Conservation (phyloP, 2,797 vertebrate species). For the Intellagama lesueurii region DNA sequence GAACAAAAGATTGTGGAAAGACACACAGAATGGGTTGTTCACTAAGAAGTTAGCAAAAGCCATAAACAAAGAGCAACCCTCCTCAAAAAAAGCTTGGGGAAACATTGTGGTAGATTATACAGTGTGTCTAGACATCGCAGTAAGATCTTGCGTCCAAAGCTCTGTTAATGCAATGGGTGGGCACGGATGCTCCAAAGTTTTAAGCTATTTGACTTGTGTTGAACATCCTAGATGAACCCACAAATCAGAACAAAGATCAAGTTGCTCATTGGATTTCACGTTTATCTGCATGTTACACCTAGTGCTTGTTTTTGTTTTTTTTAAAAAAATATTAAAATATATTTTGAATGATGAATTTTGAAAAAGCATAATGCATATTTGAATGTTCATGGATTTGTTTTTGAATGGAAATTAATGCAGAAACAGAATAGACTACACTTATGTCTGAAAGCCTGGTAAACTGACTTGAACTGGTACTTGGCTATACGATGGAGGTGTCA, state of each 20-base stretch:
- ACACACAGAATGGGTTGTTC: not conserved
- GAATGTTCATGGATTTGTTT: not conserved
- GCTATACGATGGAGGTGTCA: not conserved
- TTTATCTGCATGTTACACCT: not conserved
- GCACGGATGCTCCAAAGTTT: not conserved
- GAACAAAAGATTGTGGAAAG: not conserved
- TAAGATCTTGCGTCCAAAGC: no score
- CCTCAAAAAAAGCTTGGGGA: not conserved
- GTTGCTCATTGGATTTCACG: not conserved
- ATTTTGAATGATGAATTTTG: not conserved
- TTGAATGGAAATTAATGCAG: not conserved
- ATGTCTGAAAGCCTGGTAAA: not conserved
- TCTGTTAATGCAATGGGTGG: not conserved
- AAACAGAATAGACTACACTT: not conserved
- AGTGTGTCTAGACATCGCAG: not conserved
- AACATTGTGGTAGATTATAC: no score
- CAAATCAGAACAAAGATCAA: no score
- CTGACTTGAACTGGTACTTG: no score
- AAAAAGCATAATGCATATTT: not conserved
- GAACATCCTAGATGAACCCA: no score
- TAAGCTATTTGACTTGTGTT: no score
- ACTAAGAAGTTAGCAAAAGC: not conserved
- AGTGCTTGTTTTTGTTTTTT: not conserved
- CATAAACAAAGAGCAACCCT: not conserved
- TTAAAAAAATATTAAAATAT: not conserved